Evolutionary conservation across 2,797 vertebrate species (phyloP).

Genomic region (Anabas testudineus): DNA sequence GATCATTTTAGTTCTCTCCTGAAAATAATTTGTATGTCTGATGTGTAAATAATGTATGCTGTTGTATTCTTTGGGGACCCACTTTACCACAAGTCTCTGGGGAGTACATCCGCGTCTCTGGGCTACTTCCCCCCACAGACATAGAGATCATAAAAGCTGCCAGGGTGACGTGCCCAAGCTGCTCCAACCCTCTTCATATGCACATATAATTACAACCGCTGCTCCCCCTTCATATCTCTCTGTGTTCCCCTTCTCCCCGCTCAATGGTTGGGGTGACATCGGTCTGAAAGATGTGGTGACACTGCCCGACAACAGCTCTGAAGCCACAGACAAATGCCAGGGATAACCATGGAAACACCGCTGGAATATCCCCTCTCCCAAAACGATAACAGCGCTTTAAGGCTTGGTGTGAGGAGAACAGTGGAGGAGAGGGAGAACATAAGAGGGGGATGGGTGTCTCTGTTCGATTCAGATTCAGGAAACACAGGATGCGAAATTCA

Average conservation of each 20-base stretch:
- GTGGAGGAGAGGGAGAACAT: constrained; percentile 41
- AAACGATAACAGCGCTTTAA: constrained; percentile 65
- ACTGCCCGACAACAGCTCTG: constrained; percentile 59
- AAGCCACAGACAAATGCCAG: constrained; percentile 67
- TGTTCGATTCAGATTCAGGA: constrained; percentile 61
- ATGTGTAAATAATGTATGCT: constrained; percentile 62
- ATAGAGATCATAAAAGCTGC: constrained; percentile 73
- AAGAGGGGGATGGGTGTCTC: constrained; percentile 57
- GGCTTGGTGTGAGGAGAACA: constrained; percentile 53
- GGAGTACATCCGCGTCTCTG: constrained; percentile 62
- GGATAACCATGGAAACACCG: constrained; percentile 80
- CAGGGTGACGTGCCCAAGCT: constrained; percentile 72
- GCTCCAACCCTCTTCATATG: constrained; percentile 78
- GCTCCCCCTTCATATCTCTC: constrained; percentile 34
- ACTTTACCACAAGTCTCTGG: constrained; percentile 46
- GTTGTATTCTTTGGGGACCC: constrained; percentile 38
- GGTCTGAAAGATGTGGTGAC: constrained; percentile 70
- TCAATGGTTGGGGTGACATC: constrained; percentile 68
- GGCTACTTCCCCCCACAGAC: constrained; percentile 61
- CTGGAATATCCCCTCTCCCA: constrained; percentile 56
- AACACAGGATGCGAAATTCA: constrained; percentile 39
- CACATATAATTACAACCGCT: constrained; percentile 80
- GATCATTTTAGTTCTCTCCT: background rate
- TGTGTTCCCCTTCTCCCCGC: constrained; percentile 25
- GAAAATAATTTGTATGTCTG: constrained; percentile 40